Conservation (phyloP, 2,888 invertebrate species). For the Eucera pruinosa region DNA sequence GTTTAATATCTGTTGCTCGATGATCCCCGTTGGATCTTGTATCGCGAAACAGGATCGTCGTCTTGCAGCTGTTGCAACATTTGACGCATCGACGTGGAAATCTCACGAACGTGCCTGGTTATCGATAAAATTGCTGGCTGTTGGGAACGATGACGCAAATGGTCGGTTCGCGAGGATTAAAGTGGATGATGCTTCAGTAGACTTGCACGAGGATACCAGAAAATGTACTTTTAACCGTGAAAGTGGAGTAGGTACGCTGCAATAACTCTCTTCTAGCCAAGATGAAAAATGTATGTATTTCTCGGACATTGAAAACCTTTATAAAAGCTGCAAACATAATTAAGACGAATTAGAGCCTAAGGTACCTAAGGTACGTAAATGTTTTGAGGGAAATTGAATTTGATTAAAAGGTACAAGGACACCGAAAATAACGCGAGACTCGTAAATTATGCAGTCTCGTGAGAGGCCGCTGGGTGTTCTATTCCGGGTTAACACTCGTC, state of each 20-base stretch:
- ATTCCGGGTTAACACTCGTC: slow-evolving; percentile 58
- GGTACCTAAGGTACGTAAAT: not conserved
- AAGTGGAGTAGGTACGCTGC: too few relatives aligned
- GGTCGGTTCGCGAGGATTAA: not conserved
- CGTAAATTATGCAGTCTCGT: slow-evolving; percentile 26
- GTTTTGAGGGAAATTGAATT: slow-evolving; percentile 5
- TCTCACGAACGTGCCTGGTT: slow-evolving; percentile 2
- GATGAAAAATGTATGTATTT: too few relatives aligned
- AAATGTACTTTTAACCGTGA: too few relatives aligned
- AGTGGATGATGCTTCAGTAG: too few relatives aligned
- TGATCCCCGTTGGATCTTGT: slow-evolving; percentile 3
- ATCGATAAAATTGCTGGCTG: slow-evolving; percentile 1
- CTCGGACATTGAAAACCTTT: too few relatives aligned
- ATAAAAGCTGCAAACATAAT: not conserved
- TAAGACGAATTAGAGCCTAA: not conserved
- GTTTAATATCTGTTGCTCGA: not conserved
- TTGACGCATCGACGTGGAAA: slow-evolving; percentile 18
- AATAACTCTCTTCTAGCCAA: too few relatives aligned
- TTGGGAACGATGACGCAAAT: not conserved
- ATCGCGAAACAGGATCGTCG: slow-evolving; percentile 24
- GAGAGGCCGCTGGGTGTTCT: slow-evolving; percentile 16
- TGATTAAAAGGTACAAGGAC: slow-evolving; percentile 1
- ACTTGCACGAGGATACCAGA: not conserved
- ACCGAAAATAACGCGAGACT: slow-evolving; percentile 18
- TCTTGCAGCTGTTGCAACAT: slow-evolving; percentile 48